Evolutionary conservation across 2,797 vertebrate species (phyloP), one percentile per base, ranked within the genome.

Genomic region (Coreius guichenoti): DNA sequence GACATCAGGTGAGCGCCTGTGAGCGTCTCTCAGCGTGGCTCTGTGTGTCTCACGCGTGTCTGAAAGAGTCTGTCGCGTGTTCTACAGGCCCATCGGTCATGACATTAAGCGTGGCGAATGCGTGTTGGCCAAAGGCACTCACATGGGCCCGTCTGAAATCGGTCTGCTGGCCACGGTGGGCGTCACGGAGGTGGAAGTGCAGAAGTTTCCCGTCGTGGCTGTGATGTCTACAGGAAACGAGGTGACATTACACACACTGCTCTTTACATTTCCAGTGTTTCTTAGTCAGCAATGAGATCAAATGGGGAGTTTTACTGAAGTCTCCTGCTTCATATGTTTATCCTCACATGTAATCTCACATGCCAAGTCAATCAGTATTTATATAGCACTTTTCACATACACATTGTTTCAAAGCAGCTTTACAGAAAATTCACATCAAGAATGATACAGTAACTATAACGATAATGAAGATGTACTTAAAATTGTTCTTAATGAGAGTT

Each of bases 141-240:
- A 99, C 85, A 99, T 99, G 98, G 98, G 98, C 84, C 98, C 98
- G 0, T 99, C 98, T 70, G 98, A 99, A 92, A 99, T 99, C 67
- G 98, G 98, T 83, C 95, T 99, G 78, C 94, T 99, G 90, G 98
- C 98, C 91, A 99, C 98, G 12, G 98, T 99, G 87, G 98, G 98
- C 72, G 98, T 99, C 92, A 99, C 98, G 0, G 98, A 99, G 94
- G 98, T 99, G 93, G 98, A 97, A 94, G 98, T 99, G 91, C 97
- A 99, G 94, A 99, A 98, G 92, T 99, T 99, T 92, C 98, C 98
- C 8, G 97, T 99, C 87, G 98, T 99, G 91, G 98, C 98, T 33
- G 97, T 99, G 89, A 99, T 99, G 98, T 99, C 98, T 89, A 99
- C 98, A 90, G 98, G 98, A 89, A 99, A 99, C 85, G 98, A 99